Conservation (phyloP, 2,113 vertebrate genomes). For the Erythrocercus mccallii region DNA sequence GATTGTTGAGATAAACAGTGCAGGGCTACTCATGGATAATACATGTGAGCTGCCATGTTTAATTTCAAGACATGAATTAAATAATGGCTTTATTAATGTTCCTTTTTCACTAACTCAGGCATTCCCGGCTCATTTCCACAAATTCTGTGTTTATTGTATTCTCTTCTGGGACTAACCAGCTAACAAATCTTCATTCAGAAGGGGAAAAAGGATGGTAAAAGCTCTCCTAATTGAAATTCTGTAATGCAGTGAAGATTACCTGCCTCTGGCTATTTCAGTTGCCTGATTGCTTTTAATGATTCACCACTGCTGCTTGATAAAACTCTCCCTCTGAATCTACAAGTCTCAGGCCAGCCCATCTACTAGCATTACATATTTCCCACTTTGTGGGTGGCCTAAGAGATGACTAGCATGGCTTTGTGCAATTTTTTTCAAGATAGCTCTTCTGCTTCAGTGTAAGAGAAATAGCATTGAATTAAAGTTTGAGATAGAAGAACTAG, state of each 20-base stretch:
- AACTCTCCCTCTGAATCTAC: background rate
- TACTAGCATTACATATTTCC: background rate
- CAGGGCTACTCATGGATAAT: background rate
- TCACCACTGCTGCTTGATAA: background rate
- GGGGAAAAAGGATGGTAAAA: background rate
- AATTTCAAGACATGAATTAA: background rate
- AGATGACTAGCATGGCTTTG: background rate
- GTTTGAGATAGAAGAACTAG: background rate
- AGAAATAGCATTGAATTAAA: background rate
- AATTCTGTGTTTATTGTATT: background rate
- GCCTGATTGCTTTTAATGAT: background rate
- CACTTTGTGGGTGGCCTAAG: background rate
- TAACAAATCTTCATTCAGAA: conserved; percentile 3
- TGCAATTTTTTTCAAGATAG: background rate
- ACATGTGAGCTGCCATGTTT: background rate
- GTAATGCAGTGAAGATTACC: background rate
- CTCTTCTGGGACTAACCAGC: background rate
- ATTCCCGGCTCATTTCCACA: background rate
- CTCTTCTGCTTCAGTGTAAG: background rate
- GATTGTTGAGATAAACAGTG: conserved; percentile 1
- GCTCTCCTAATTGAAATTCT: background rate
- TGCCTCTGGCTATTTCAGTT: conserved; percentile 34
- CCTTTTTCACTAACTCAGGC: background rate
- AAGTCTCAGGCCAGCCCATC: background rate
- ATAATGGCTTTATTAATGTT: background rate